phyloP scores from a whole-genome alignment of 2,113 vertebrate genomes.

The Muscicapa adusta region DNA sequence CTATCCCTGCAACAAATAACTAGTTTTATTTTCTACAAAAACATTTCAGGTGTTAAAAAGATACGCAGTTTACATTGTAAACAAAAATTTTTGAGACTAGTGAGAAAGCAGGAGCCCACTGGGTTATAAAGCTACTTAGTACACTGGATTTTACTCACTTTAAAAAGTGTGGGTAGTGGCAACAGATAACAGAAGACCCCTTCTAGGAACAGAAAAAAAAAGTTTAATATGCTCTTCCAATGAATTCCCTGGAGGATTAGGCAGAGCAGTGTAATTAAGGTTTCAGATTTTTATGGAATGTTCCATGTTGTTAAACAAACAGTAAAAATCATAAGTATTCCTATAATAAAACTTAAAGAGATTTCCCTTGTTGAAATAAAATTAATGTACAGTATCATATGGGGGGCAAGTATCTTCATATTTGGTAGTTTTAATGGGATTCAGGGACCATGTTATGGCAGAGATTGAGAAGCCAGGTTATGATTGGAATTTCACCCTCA shows the following conservation, averaged over 20 bases:
- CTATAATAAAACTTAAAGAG: conserved; percentile 9
- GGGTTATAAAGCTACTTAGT: background rate
- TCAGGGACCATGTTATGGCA: background rate
- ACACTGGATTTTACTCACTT: background rate
- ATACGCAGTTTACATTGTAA: background rate
- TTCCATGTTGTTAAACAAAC: conserved; percentile 50
- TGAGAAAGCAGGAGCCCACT: background rate
- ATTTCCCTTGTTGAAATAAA: conserved; percentile 18
- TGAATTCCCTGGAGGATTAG: background rate
- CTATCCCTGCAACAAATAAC: background rate
- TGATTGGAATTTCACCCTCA: conserved; percentile 1
- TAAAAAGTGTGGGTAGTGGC: background rate
- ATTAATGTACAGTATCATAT: conserved; percentile 11
- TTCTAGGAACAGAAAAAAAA: background rate
- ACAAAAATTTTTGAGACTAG: background rate
- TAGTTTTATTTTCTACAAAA: background rate
- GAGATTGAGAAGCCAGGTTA: background rate
- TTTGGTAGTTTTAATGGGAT: background rate
- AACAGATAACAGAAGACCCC: background rate
- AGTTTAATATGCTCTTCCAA: background rate
- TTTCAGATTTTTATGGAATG: conserved; percentile 28
- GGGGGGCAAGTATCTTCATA: background rate
- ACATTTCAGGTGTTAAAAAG: background rate
- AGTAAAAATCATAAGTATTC: conserved; percentile 41
- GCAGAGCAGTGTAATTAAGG: background rate